Evolutionary conservation across 2,888 invertebrate species (phyloP).

Genomic region (Leptura quadrifasciata): DNA sequence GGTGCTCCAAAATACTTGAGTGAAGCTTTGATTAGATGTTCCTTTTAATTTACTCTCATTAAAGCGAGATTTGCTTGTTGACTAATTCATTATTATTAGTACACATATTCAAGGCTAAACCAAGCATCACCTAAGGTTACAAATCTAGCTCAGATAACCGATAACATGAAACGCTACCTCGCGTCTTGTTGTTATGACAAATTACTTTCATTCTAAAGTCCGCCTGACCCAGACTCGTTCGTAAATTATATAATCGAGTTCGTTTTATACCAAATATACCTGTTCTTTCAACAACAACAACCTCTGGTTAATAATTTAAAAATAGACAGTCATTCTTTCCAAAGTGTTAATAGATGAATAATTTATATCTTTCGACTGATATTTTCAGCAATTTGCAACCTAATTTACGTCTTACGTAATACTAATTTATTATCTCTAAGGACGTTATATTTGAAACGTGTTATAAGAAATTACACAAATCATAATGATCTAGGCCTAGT

Average conservation of each 20-base stretch:
- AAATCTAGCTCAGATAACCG: background rate
- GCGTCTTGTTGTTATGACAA: slow-evolving; percentile 33
- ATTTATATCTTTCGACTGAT: too few species aligned
- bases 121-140: background rate
- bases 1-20: too few species aligned
- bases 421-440: too few species aligned
- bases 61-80: background rate
- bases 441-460: too few species aligned
- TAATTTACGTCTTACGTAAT: too few species aligned
- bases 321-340: background rate
- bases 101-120: background rate
- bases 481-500: too few species aligned
- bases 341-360: background rate
- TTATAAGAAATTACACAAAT: too few species aligned
- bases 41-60: too few species aligned
- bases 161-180: slow-evolving; percentile 42
- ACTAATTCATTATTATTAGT: background rate
- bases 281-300: slow-evolving; percentile 11
- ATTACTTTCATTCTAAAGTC: slow-evolving; percentile 48
- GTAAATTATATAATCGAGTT: slow-evolving; percentile 23
- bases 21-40: too few species aligned
- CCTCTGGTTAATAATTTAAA: slow-evolving; percentile 18
- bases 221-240: slow-evolving; percentile 45
- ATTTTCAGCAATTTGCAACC: too few species aligned
- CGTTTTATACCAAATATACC: slow-evolving; percentile 33